Conservation (phyloP, 2,888 invertebrate genomes). For the Ametastegia equiseti region DNA sequence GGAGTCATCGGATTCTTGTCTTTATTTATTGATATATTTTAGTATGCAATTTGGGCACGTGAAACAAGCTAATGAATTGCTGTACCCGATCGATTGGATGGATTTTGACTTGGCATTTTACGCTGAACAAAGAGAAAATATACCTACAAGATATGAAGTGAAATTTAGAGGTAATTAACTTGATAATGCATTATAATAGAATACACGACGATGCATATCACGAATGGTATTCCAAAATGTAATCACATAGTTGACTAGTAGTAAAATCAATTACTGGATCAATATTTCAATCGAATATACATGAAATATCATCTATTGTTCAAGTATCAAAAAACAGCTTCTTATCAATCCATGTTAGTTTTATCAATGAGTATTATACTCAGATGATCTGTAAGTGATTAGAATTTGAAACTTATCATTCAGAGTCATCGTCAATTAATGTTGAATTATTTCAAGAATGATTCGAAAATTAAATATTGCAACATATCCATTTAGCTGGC, state of each 20-base stretch:
- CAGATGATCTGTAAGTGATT: background rate
- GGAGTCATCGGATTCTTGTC: background rate
- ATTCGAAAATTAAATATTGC: background rate
- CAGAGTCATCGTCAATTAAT: background rate
- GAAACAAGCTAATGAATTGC: constrained; percentile 75
- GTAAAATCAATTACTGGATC: no score
- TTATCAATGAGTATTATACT: background rate
- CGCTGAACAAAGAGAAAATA: constrained; percentile 72
- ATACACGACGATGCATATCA: background rate
- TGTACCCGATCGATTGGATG: constrained; percentile 75
- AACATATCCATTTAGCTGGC: constrained; percentile 56
- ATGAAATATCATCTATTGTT: no score
- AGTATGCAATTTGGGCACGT: constrained; percentile 80
- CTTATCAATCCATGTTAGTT: no score
- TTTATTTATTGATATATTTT: constrained; percentile 57
- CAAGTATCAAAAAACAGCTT: no score
- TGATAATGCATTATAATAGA: background rate
- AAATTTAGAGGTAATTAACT: constrained; percentile 77
- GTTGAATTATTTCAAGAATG: background rate
- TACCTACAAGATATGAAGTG: constrained; percentile 77
- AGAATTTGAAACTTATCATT: background rate
- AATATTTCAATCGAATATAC: no score
- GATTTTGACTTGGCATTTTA: constrained; percentile 78
- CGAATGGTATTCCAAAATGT: constrained; percentile 9
- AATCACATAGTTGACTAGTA: no score